A percentile compares a stretch with the other conserved stretches of the same genome.
Conservation (phyloP, 2,797 vertebrate genomes). For the Hippocampus kuda region DNA sequence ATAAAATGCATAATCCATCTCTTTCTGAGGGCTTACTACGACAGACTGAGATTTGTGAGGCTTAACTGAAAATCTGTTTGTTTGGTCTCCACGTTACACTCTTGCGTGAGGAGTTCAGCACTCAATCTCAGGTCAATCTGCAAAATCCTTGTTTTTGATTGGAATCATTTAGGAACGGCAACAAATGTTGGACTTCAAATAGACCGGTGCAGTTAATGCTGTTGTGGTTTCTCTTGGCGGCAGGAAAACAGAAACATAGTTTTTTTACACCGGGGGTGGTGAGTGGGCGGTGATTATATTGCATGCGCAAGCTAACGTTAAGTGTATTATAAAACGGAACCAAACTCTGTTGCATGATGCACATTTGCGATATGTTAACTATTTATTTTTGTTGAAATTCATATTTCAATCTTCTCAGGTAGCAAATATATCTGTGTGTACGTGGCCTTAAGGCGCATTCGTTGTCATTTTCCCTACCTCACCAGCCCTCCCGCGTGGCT, state of each 20-base stretch:
- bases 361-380: too few species aligned
- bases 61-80: slow-evolving; percentile 16
- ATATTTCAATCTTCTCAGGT: too few species aligned
- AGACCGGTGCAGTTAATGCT: not conserved
- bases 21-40: not conserved
- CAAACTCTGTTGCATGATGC: too few species aligned
- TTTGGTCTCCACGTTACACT: not conserved
- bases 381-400: too few species aligned
- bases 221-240: not conserved
- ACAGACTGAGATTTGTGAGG: slow-evolving; percentile 13
- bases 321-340: too few species aligned
- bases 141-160: slow-evolving; percentile 10
- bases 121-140: slow-evolving; percentile 16
- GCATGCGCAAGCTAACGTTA: too few species aligned
- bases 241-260: too few species aligned
- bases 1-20: too few species aligned
- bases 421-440: not conserved
- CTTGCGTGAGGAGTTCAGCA: slow-evolving; percentile 2
- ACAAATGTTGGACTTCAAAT: not conserved
- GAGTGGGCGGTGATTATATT: too few species aligned
- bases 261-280: too few species aligned
- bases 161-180: not conserved
- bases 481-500: not conserved
- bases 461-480: not conserved
- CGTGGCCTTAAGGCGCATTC: too few species aligned